Evolutionary conservation across 1,140 invertebrate genomes (phyloP).

Genomic region (Megathymus violae): DNA sequence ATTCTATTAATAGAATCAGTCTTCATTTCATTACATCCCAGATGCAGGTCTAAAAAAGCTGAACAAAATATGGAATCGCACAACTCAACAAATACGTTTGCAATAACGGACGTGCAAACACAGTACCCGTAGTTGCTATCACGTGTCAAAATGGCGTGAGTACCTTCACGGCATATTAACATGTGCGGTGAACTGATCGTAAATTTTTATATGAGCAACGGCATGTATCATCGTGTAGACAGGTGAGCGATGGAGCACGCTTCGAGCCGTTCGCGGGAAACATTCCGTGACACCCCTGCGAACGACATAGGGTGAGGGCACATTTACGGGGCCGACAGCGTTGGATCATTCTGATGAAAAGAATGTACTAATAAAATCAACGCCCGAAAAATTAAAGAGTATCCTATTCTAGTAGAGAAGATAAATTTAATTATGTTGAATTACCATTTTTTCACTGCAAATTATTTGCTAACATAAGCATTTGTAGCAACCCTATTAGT

Average conservation of each 20-base stretch:
- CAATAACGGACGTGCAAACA: constrained; percentile 6
- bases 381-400: too few relatives aligned
- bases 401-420: too few relatives aligned
- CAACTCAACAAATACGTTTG: constrained; percentile 14
- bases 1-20: too few relatives aligned
- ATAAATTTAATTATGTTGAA: too few relatives aligned
- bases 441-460: too few relatives aligned
- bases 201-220: constrained; percentile 59
- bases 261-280: constrained; percentile 42
- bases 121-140: neutral
- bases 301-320: constrained; percentile 35
- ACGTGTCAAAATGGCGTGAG: constrained; percentile 3
- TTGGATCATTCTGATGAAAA: too few relatives aligned
- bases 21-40: too few relatives aligned
- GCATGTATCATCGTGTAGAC: constrained; percentile 36
- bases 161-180: constrained; percentile 45
- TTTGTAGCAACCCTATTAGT: too few relatives aligned
- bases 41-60: too few relatives aligned
- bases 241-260: constrained; percentile 37
- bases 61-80: too few relatives aligned
- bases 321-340: constrained; percentile 3
- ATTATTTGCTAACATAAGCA: too few relatives aligned
- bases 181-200: constrained; percentile 51
- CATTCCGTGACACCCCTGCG: constrained; percentile 46
- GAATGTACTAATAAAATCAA: too few relatives aligned